Conservation (phyloP, 2,113 vertebrate species). For the Ptyas mucosa region DNA sequence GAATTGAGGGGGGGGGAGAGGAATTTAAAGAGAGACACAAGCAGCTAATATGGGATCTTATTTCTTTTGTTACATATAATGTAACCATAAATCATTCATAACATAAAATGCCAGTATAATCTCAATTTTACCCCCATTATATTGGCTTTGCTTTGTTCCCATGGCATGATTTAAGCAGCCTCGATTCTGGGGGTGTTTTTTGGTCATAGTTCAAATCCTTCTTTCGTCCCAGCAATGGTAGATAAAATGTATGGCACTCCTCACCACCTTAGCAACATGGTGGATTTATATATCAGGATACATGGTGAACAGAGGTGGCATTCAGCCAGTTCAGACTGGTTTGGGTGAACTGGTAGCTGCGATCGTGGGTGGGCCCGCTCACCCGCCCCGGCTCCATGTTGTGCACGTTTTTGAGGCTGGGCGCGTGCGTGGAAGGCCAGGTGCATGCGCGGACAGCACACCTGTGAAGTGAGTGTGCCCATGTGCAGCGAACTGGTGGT, state of each 20-base stretch:
- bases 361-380: no score
- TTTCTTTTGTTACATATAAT: neutral
- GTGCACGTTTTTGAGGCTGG: no score
- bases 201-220: neutral
- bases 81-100: neutral
- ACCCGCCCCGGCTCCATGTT: no score
- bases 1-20: neutral
- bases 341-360: no score
- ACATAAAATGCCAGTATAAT: neutral
- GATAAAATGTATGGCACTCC: neutral
- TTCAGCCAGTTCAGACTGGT: no score
- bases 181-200: neutral
- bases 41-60: neutral
- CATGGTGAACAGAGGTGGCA: neutral
- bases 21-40: neutral
- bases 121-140: neutral
- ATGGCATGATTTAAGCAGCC: neutral
- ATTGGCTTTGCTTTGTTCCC: neutral
- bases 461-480: no score
- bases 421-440: no score
- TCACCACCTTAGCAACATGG: neutral
- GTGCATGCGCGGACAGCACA: no score
- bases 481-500: no score
- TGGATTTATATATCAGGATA: neutral
- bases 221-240: neutral